Conservation (phyloP, 2,888 invertebrate genomes). For the Baccha elongata region DNA sequence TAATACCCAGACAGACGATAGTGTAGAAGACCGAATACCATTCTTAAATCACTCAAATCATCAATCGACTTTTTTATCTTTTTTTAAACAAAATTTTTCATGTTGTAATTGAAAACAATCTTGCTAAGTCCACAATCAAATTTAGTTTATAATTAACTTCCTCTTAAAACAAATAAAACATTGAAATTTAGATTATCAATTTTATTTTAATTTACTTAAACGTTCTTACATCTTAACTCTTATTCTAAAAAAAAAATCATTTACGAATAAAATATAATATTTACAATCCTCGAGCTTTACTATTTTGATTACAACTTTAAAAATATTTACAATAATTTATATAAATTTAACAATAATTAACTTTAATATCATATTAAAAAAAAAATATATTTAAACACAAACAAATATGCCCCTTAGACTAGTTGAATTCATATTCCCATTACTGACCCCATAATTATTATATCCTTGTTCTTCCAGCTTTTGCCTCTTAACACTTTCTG, state of each 20-base stretch:
- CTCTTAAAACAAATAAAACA: not conserved
- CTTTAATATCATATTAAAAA: not conserved
- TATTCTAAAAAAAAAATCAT: slow-evolving; percentile 9
- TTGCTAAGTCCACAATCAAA: too few species aligned
- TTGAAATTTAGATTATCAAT: slow-evolving; percentile 1
- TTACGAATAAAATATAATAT: slow-evolving; percentile 10
- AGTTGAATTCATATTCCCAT: slow-evolving; percentile 77
- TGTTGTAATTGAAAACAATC: too few species aligned
- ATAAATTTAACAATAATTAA: not conserved
- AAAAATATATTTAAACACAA: slow-evolving; percentile 76
- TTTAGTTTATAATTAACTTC: too few species aligned
- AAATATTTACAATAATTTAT: slow-evolving; percentile 22
- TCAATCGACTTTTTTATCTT: too few species aligned
- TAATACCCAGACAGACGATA: too few species aligned
- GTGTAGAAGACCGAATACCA: too few species aligned
- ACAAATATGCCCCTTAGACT: slow-evolving; percentile 79
- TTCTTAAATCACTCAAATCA: too few species aligned
- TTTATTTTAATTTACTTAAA: slow-evolving; percentile 37
- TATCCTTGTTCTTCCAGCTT: slow-evolving; percentile 76
- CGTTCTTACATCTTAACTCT: slow-evolving; percentile 25
- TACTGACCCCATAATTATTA: slow-evolving; percentile 44
- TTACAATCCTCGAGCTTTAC: slow-evolving; percentile 16
- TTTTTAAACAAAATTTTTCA: too few species aligned
- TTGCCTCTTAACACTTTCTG: slow-evolving; percentile 77
- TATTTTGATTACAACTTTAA: not conserved